Conservation (phyloP, 2,888 invertebrate species). For the Silvanus unidentatus region DNA sequence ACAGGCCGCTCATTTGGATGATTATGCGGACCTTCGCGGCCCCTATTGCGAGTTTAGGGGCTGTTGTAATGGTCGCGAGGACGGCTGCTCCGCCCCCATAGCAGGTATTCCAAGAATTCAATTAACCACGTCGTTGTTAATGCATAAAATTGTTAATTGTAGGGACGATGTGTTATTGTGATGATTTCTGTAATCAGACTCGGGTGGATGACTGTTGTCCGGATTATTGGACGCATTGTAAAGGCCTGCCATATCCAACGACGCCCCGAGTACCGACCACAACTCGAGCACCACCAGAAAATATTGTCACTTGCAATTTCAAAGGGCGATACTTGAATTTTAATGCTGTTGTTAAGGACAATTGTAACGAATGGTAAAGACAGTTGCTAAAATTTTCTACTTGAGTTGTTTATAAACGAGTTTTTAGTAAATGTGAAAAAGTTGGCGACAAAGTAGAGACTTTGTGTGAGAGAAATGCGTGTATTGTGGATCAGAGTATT, state of each 20-base stretch:
- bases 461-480: constrained; percentile 65
- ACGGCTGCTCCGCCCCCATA: constrained; percentile 77
- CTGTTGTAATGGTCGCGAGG: constrained; percentile 73
- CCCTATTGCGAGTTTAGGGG: constrained; percentile 52
- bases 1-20: constrained; percentile 20
- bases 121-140: constrained; percentile 11
- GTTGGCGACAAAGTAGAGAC: constrained; percentile 44
- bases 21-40: constrained; percentile 49
- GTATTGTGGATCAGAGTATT: constrained; percentile 68
- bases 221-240: constrained; percentile 75
- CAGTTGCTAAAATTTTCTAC: too few species aligned
- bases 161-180: constrained; percentile 91
- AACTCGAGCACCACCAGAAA: constrained; percentile 16
- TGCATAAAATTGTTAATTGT: constrained; percentile 11
- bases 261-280: constrained; percentile 12
- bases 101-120: constrained; percentile 47
- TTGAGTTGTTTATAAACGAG: constrained; percentile 1
- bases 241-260: constrained; percentile 40
- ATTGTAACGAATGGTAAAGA: constrained; percentile 70
- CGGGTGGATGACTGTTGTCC: constrained; percentile 84
- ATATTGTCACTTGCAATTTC: constrained; percentile 48
- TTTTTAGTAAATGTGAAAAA: constrained; percentile 53
- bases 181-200: constrained; percentile 80
- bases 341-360: constrained; percentile 52
- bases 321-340: constrained; percentile 47